These are phyloP conservation scores for Carcharodon carcharias DNA, from an alignment of 2,797 vertebrate species.

Conservation along the genomic window DNA sequence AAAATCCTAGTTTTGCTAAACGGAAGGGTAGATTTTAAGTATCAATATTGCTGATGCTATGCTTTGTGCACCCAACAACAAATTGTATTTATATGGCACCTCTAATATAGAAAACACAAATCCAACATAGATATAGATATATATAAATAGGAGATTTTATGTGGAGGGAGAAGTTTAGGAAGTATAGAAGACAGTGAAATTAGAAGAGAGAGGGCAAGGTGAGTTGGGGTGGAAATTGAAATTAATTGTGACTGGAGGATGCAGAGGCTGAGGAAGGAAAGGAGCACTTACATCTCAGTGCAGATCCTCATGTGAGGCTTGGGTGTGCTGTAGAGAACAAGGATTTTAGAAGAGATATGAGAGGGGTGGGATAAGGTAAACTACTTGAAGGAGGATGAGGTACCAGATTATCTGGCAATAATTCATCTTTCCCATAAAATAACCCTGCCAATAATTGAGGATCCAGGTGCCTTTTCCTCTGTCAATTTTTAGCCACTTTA, in stretches of 20 bases:
- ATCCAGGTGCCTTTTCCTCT: not conserved
- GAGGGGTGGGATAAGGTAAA: not conserved
- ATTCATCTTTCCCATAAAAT: not conserved
- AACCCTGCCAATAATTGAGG: not conserved
- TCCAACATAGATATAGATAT: no score
- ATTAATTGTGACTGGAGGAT: not conserved
- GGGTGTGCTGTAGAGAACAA: not conserved
- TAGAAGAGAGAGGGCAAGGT: not conserved
- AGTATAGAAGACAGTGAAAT: not conserved
- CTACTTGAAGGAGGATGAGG: not conserved
- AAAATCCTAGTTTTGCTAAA: not conserved
- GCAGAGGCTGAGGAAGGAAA: not conserved
- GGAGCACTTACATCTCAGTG: not conserved
- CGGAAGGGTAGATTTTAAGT: not conserved
- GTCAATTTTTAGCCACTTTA: not conserved
- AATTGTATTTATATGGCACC: no score
- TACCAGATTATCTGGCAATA: not conserved
- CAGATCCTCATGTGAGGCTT: not conserved
- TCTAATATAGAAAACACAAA: no score
- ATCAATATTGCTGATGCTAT: not conserved
- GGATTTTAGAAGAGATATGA: not conserved
- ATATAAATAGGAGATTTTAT: not conserved
- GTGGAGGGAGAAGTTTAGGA: not conserved
- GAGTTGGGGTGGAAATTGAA: not conserved
- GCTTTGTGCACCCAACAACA: not conserved